Conservation (phyloP, 2,888 invertebrate genomes). For the Leptinotarsa tumamoca region DNA sequence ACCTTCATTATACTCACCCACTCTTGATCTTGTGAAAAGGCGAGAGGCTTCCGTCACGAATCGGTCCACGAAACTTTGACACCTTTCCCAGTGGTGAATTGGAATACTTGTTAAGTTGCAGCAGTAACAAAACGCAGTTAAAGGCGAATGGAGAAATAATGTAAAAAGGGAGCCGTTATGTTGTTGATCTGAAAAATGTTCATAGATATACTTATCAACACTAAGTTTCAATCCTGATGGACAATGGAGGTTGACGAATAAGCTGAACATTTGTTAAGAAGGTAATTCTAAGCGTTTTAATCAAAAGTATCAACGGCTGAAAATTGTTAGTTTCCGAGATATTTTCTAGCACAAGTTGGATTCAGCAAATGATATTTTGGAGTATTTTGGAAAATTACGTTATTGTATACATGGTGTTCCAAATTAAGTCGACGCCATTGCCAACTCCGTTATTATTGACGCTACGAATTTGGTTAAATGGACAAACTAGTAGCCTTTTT, state of each 20-base stretch:
- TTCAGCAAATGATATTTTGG: too few species aligned
- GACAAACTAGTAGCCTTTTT: too few species aligned
- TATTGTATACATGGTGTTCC: too few species aligned
- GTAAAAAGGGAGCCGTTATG: constrained; percentile 94
- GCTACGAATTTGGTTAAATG: too few species aligned
- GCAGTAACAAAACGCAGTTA: constrained; percentile 91
- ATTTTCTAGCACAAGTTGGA: too few species aligned
- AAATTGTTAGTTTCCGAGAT: too few species aligned
- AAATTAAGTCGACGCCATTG: too few species aligned
- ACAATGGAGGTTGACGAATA: not conserved
- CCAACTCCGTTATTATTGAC: too few species aligned
- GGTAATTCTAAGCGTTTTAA: too few species aligned
- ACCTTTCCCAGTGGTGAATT: constrained; percentile 90
- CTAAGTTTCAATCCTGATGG: not conserved
- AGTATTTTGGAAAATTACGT: too few species aligned
- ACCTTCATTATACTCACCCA: constrained; percentile 73
- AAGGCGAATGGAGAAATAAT: constrained; percentile 93
- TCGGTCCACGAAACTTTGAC: constrained; percentile 87
- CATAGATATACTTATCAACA: constrained; percentile 1
- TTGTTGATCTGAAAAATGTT: constrained; percentile 74
- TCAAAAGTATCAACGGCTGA: too few species aligned
- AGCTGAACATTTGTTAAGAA: too few species aligned
- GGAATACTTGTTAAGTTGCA: constrained; percentile 89
- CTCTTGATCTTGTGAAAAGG: constrained; percentile 83
- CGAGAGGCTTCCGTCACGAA: constrained; percentile 91